Base-by-base conservation (phyloP, 2,113 vertebrate genomes). In the Cromileptes altivelis region DNA sequence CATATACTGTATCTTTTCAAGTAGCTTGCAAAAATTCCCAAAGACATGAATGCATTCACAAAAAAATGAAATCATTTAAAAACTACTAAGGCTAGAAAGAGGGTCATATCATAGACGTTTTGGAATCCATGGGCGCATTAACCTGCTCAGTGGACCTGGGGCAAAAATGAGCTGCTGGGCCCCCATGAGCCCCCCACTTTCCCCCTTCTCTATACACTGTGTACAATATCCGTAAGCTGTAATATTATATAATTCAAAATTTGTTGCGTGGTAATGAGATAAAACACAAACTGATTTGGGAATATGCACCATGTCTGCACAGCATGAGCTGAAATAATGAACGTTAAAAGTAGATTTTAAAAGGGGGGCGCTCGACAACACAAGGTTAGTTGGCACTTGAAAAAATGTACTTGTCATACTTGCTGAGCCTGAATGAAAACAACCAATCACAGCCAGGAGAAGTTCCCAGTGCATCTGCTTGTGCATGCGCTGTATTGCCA, bases 31-130 rank as follows among this genome's bases (percentile, higher is more conserved):
- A 18, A 45, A 33, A 56, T 14, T 40, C 23, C 13, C 14, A 53
- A 62, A n/a, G 15, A 42, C 27, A 63, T 63, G 23, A 80, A 64
- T 75, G 37, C 9, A 47, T 62, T 64, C 42, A 33, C 17, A 45
- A 19, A 14, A 14, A 58, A 58, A 58, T 15, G 13, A 27, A 21
- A 4, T 58, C 0, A 21, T 27, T 40, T 37, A 40, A 23, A 67
- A 53, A 53, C 18, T 27, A n/a, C 7, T 18, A 17, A 45, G 33
- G 8, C 33, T 37, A 37, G 45, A 40, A 7, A 42, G 40, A n/a
- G 27, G 49, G 18, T 50, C 4, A 14, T 1, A 14, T 21, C 49
- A 49, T 11, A 23, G 30, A 33, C 2, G 0, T 25, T 56, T 21
- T 23, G 33, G 6, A 14, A 27, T 12, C 37, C 53, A 58, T 3